phyloP scores from a whole-genome alignment of 2,113 vertebrate genomes.

The Rousettus leschenaultii region DNA sequence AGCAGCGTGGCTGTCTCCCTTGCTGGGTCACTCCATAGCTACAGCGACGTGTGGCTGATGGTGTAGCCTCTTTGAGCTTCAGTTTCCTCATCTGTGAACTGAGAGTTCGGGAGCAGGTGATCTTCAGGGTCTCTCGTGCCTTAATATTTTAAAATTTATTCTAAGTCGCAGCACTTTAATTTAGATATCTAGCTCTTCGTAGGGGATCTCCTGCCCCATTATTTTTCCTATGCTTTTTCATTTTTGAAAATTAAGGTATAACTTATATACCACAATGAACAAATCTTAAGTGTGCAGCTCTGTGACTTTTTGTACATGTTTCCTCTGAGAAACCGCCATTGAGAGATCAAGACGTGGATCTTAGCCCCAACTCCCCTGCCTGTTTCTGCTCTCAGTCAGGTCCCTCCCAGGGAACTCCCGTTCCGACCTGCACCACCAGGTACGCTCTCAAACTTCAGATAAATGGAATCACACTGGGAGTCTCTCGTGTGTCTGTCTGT shows the following conservation, averaged over 20 bases:
- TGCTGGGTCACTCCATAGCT: background rate
- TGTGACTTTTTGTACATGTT: background rate
- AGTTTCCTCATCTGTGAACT: background rate
- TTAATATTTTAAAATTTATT: background rate
- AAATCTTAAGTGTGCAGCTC: background rate
- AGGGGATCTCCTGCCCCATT: background rate
- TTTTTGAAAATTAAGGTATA: background rate
- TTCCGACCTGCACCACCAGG: background rate
- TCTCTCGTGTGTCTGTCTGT: background rate
- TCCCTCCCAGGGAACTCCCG: background rate
- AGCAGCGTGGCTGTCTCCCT: no score
- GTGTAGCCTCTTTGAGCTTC: background rate
- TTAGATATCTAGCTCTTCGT: background rate
- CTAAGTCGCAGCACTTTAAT: background rate
- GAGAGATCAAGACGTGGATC: background rate
- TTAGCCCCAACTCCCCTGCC: no score
- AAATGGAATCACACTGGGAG: background rate
- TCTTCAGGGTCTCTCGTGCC: background rate
- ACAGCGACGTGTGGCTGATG: rapidly evolving
- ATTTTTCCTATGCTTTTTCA: background rate
- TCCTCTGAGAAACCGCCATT: background rate
- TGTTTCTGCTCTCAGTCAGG: background rate
- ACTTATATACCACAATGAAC: background rate
- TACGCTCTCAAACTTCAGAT: background rate
- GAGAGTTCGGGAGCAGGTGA: background rate